These are phyloP conservation scores for Erinaceus europaeus DNA, from an alignment of 2,113 vertebrate genomes.

Conservation along the genomic window DNA sequence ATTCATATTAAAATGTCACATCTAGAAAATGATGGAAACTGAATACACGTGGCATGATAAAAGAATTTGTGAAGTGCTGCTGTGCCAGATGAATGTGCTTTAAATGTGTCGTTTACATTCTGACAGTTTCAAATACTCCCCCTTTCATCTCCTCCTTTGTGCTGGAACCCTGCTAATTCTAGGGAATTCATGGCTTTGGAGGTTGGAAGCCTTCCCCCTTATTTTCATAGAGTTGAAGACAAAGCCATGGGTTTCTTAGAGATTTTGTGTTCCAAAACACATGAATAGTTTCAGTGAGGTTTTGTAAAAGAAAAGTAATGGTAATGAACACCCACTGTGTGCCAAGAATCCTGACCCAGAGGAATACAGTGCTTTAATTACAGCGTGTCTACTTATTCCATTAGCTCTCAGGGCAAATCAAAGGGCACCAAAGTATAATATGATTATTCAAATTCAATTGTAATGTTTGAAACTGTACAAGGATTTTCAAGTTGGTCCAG, in stretches of 20 bases:
- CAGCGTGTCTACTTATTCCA: not conserved
- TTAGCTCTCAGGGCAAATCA: constrained; percentile 14
- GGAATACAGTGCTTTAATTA: constrained; percentile 10
- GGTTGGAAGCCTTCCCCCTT: not conserved
- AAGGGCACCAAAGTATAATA: constrained; percentile 24
- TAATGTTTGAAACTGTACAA: constrained; percentile 30
- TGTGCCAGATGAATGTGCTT: constrained; percentile 38
- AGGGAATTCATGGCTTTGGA: not conserved
- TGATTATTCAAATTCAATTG: constrained; percentile 11
- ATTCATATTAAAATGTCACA: constrained; percentile 59
- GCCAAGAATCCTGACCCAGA: not conserved
- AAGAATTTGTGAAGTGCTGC: constrained; percentile 48
- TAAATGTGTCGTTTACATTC: constrained; percentile 59
- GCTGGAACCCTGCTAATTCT: constrained; percentile 25
- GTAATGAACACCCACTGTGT: not conserved
- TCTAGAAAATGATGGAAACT: constrained; percentile 53
- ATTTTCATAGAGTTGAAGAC: constrained; percentile 13
- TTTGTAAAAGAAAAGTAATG: not conserved
- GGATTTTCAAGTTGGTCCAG: not conserved
- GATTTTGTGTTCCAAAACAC: not conserved
- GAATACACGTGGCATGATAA: constrained; percentile 16
- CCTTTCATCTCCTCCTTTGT: constrained; percentile 41
- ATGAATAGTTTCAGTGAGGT: not conserved
- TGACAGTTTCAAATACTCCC: constrained; percentile 52
- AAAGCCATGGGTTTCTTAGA: constrained; percentile 34